Conservation (phyloP, 2,888 invertebrate genomes). For the Dryococelus australis region DNA sequence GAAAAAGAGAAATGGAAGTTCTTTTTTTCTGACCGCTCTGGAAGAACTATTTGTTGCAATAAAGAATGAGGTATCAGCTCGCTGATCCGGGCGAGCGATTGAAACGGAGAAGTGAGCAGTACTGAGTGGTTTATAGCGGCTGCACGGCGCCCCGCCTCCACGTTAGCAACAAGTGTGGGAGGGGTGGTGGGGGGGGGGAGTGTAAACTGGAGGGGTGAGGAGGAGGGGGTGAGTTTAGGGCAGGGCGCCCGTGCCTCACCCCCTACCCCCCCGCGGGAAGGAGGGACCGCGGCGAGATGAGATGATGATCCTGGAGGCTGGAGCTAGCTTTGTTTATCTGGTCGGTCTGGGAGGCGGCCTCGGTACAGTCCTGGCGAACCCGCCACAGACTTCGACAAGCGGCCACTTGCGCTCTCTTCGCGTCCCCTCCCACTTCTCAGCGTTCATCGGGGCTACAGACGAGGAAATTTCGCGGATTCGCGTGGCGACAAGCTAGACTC, state of each 20-base stretch:
- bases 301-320: constrained; percentile 2
- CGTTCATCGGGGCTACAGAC: no score
- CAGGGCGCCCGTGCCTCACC: background rate
- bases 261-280: background rate
- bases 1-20: background rate
- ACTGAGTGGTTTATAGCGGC: background rate
- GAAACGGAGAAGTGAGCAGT: constrained; percentile 16
- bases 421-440: no score
- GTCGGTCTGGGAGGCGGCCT: background rate
- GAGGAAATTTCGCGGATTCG: no score
- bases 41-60: constrained; percentile 9
- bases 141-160: background rate
- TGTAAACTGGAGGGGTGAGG: no score
- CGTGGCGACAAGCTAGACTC: no score
- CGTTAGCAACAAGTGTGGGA: background rate
- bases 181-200: no score
- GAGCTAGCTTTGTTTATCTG: background rate
- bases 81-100: constrained; percentile 3
- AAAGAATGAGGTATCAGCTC: constrained; percentile 2
- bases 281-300: background rate
- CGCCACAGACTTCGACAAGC: background rate
- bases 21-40: background rate
- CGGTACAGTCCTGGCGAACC: background rate
- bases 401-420: no score
- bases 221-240: background rate